These are phyloP conservation scores for Bombus ignitus DNA, from an alignment of 1,140 invertebrate species.

Conservation along the genomic window DNA sequence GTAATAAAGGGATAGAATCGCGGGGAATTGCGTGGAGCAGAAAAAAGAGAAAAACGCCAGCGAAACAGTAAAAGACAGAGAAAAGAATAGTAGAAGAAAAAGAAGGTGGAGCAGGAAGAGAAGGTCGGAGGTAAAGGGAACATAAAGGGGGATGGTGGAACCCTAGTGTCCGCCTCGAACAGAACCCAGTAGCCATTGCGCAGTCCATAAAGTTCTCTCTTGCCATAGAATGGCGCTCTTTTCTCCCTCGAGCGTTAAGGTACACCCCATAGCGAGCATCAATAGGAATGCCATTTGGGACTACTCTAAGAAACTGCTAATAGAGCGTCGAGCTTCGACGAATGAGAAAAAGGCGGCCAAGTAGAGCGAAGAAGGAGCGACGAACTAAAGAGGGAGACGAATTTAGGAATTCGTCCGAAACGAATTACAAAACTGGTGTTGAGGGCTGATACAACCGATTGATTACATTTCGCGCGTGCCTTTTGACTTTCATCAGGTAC, in stretches of 20 bases:
- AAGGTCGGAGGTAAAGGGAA: constrained; percentile 33
- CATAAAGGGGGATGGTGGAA: constrained; percentile 55
- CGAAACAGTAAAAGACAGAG: background rate
- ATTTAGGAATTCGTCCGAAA: constrained; percentile 36
- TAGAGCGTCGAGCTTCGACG: constrained; percentile 59
- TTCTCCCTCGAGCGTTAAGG: constrained; percentile 65
- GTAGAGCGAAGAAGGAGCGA: constrained; percentile 3
- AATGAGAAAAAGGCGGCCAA: constrained; percentile 24
- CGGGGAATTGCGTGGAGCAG: constrained; percentile 53
- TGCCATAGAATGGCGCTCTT: constrained; percentile 59
- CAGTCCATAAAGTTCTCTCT: constrained; percentile 73
- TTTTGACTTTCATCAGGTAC: constrained; percentile 13
- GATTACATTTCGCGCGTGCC: constrained; percentile 13
- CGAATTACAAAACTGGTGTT: constrained; percentile 3
- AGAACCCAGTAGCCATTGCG: constrained; percentile 69
- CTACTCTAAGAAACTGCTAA: constrained; percentile 73
- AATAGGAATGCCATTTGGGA: constrained; percentile 73
- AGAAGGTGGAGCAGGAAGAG: background rate
- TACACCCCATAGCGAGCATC: constrained; percentile 63
- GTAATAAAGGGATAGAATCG: constrained; percentile 65
- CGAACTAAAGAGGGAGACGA: constrained; percentile 14
- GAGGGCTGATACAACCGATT: constrained; percentile 7
- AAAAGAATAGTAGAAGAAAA: constrained; percentile 16
- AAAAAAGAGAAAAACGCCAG: background rate
- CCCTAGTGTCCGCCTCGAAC: constrained; percentile 53